phyloP scores from a whole-genome alignment of 2,797 vertebrate species.

The Distichodus sexfasciatus region DNA sequence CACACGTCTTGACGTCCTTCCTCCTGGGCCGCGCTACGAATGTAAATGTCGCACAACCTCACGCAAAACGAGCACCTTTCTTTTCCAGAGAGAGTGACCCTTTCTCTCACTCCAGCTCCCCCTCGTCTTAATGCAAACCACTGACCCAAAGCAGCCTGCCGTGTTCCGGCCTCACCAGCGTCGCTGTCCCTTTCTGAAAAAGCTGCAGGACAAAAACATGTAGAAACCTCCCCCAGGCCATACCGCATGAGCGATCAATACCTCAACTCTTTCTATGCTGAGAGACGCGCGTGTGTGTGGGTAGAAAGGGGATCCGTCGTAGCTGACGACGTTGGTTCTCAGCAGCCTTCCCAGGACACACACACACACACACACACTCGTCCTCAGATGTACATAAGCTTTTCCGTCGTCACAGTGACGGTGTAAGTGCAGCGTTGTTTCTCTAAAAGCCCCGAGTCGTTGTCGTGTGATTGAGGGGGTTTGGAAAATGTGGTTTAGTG shows the following conservation, averaged over 20 bases:
- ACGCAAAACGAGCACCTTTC: conserved; percentile 18
- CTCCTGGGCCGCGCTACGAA: no score
- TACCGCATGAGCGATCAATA: conserved; percentile 59
- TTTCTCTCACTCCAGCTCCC: no score
- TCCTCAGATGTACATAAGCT: conserved; percentile 1
- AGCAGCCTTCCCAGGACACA: background rate
- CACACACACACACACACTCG: no score
- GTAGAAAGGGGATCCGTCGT: conserved; percentile 48
- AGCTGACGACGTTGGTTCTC: background rate
- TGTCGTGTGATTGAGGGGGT: background rate
- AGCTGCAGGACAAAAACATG: conserved; percentile 35
- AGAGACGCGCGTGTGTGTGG: conserved; percentile 37
- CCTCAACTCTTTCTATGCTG: conserved; percentile 68
- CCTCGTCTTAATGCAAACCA: conserved; percentile 58
- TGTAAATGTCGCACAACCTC: no score
- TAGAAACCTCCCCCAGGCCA: conserved; percentile 25
- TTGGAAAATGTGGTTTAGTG: no score
- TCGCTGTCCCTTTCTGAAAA: conserved; percentile 44
- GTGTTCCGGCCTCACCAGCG: conserved; percentile 48
- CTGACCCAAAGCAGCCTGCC: conserved; percentile 65
- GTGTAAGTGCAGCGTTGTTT: background rate
- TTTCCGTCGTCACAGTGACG: background rate
- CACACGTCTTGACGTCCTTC: no score
- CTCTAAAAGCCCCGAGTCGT: background rate
- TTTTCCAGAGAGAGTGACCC: no score